phyloP scores from a whole-genome alignment of 2,113 vertebrate species.

The Chaetodon auriga region DNA sequence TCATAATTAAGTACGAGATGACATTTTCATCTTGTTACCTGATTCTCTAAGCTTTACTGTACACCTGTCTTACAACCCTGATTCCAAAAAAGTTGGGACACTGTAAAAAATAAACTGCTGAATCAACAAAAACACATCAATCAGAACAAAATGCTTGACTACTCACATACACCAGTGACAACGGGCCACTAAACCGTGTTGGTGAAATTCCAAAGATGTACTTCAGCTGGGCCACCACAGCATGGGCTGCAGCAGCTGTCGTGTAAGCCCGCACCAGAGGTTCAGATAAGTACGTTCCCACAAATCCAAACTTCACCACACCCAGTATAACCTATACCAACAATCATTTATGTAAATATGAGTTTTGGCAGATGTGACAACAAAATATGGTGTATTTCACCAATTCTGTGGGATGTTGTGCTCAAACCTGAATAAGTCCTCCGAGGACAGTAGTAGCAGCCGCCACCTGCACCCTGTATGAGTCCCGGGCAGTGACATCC shows the following conservation, averaged over 20 bases:
- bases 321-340: conserved; percentile 89
- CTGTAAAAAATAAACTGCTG: neutral
- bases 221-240: conserved; percentile 93
- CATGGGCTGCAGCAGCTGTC: conserved; percentile 90
- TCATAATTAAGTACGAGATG: neutral
- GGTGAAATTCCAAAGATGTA: conserved; percentile 89
- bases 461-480: conserved; percentile 88
- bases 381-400: neutral
- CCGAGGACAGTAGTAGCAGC: conserved; percentile 89
- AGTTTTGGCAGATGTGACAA: conserved; percentile 5
- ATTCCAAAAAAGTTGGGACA: too few species aligned
- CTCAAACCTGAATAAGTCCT: conserved; percentile 92
- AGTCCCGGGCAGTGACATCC: conserved; percentile 78
- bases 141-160: conserved; percentile 5
- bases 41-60: too few species aligned
- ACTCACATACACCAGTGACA: conserved; percentile 92
- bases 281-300: conserved; percentile 95
- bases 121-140: neutral
- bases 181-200: conserved; percentile 82
- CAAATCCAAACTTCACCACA: conserved; percentile 93
- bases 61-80: too few species aligned
- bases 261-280: conserved; percentile 94
- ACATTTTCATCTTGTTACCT: neutral
- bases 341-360: neutral
- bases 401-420: neutral